Percentiles rank a stretch among this genome's conserved stretches.
Conservation (phyloP, 2,888 invertebrate species). For the Hedya salicella region DNA sequence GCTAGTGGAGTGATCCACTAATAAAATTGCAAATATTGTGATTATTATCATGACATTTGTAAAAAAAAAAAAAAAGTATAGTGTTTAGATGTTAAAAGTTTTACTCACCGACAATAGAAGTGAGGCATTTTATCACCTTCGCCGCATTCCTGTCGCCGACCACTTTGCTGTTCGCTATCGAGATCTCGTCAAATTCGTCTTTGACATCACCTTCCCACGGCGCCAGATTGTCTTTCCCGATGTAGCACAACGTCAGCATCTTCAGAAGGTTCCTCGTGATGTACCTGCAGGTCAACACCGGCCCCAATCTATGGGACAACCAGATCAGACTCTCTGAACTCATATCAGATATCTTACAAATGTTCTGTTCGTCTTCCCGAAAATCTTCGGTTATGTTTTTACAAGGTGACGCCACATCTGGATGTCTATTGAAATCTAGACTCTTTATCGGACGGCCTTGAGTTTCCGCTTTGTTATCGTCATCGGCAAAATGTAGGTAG, state of each 20-base stretch:
- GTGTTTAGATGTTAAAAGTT: too few species aligned
- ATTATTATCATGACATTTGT: too few species aligned
- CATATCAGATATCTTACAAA: slow-evolving; percentile 91
- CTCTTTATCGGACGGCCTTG: slow-evolving; percentile 57
- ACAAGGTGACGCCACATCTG: slow-evolving; percentile 50
- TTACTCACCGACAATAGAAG: slow-evolving; percentile 91
- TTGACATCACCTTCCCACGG: slow-evolving; percentile 73
- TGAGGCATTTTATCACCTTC: slow-evolving; percentile 95
- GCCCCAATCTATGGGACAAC: slow-evolving; percentile 96
- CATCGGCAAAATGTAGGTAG: slow-evolving; percentile 77
- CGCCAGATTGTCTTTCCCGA: slow-evolving; percentile 91
- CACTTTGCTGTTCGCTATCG: slow-evolving; percentile 87
- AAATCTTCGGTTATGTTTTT: slow-evolving; percentile 57
- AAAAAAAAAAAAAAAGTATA: too few species aligned
- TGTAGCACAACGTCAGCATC: slow-evolving; percentile 97
- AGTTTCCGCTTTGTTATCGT: slow-evolving; percentile 55
- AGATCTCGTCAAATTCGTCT: slow-evolving; percentile 85
- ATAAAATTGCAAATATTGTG: too few species aligned
- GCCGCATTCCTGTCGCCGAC: slow-evolving; percentile 92
- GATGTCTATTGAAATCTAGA: slow-evolving; percentile 56
- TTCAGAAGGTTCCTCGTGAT: slow-evolving; percentile 95
- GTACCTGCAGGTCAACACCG: slow-evolving; percentile 96
- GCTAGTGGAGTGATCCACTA: too few species aligned
- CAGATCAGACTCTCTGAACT: slow-evolving; percentile 95
- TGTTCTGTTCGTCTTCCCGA: slow-evolving; percentile 55